These are phyloP conservation scores for Rousettus madagascariensis DNA, from an alignment of 2,797 vertebrate genomes.

Conservation along the genomic window DNA sequence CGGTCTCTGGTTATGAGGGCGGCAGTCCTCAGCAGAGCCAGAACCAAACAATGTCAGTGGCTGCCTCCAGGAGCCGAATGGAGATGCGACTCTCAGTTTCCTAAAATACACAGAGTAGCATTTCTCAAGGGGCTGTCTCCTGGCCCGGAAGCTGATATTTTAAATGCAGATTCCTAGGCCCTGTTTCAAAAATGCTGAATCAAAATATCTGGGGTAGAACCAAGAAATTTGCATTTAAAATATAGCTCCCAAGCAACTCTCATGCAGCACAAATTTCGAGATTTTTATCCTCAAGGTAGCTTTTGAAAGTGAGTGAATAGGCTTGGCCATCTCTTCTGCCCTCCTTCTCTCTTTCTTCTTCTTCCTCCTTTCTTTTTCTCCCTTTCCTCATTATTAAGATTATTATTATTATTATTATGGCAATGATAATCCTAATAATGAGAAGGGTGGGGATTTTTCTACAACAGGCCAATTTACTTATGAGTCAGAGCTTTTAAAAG, in stretches of 20 bases:
- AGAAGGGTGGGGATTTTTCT: not conserved
- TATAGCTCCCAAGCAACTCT: not conserved
- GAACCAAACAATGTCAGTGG: no score
- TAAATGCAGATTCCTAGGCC: not conserved
- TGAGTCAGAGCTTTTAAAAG: constrained; percentile 48
- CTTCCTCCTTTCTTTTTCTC: not conserved
- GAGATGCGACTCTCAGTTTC: not conserved
- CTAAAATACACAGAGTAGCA: not conserved
- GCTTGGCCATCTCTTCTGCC: not conserved
- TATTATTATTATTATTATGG: not conserved
- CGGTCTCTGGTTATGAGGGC: not conserved
- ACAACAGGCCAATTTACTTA: constrained; percentile 34
- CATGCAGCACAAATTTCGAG: not conserved
- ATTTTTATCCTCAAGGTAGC: not conserved
- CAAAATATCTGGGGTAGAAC: not conserved
- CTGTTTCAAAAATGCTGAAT: not conserved
- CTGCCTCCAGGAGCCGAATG: not conserved
- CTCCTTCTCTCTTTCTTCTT: not conserved
- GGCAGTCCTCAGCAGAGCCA: not conserved
- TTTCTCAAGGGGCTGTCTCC: not conserved
- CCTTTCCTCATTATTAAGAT: not conserved
- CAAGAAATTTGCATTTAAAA: not conserved
- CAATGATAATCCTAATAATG: no score
- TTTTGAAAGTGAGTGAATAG: not conserved
- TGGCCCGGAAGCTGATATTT: not conserved